A percentile compares a stretch with the other conserved stretches of the same genome.
phyloP scores from a whole-genome alignment of 2,113 vertebrate species.

The Lagenorhynchus albirostris region DNA sequence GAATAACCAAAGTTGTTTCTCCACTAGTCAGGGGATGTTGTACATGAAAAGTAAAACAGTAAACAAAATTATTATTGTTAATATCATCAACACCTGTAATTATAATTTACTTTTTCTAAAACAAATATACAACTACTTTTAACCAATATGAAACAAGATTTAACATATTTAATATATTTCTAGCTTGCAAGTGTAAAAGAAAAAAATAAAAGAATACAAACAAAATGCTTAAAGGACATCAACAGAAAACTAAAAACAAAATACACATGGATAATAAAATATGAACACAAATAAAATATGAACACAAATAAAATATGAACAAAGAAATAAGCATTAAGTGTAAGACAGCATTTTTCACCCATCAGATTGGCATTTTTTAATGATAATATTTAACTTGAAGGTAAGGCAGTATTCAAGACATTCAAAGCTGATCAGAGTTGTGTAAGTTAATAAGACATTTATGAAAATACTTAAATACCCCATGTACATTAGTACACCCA shows the following conservation, averaged over 20 bases:
- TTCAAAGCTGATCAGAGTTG: not conserved
- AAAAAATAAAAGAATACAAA: not conserved
- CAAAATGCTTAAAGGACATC: not conserved
- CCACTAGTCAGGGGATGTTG: not conserved
- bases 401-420: not conserved
- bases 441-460: not conserved
- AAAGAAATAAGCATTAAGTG: not conserved
- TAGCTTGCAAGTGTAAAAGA: not conserved
- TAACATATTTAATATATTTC: not conserved
- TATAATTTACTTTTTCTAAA: not conserved
- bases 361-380: not conserved
- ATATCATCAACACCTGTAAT: not conserved
- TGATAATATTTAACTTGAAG: not conserved
- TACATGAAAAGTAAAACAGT: not conserved
- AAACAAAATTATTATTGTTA: not conserved
- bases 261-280: not conserved
- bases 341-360: not conserved
- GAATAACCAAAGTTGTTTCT: not conserved
- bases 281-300: not conserved
- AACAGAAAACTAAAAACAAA: not conserved
- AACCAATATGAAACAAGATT: not conserved
- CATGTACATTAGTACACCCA: not conserved
- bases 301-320: not conserved
- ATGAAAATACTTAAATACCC: not conserved
- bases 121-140: not conserved